Percentiles rank a stretch among this genome's conserved stretches.
These are phyloP conservation scores for Bacillus rossius DNA, from an alignment of 1,140 invertebrate genomes.

Conservation along the genomic window DNA sequence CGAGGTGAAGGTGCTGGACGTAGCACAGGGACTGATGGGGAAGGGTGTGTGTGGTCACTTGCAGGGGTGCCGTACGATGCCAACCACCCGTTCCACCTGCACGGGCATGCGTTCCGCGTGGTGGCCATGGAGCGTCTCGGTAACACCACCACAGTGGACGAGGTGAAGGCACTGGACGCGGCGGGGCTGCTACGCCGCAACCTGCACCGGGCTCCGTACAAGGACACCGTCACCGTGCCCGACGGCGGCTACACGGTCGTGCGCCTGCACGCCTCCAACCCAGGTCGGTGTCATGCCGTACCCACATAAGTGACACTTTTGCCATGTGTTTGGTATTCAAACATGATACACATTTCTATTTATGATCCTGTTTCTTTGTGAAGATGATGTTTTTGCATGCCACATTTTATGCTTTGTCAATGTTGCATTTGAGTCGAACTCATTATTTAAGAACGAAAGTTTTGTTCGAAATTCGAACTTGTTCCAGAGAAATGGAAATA, in stretches of 20 bases:
- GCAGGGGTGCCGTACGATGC: constrained; percentile 69
- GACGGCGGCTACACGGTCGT: constrained; percentile 76
- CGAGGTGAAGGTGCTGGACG: no score
- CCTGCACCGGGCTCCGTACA: constrained; percentile 65
- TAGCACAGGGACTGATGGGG: no score
- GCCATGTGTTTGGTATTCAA: no score
- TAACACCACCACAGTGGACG: constrained; percentile 30
- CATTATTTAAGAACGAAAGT: no score
- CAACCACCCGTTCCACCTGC: constrained; percentile 85
- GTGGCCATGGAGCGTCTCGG: constrained; percentile 69
- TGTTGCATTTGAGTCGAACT: no score
- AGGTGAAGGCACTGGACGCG: constrained; percentile 58
- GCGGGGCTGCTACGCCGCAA: constrained; percentile 67
- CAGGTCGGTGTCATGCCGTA: constrained; percentile 45
- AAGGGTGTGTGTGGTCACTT: neutral
- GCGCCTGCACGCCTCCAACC: constrained; percentile 46
- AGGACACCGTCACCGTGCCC: constrained; percentile 87
- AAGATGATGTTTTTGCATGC: no score
- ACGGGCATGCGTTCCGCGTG: constrained; percentile 79
- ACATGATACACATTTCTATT: no score
- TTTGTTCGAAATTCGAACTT: no score
- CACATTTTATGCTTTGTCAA: no score
- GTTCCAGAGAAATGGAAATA: no score
- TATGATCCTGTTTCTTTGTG: no score
- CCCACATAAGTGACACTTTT: no score